Conservation (phyloP, 2,113 vertebrate genomes). For the Hystrix cristata region DNA sequence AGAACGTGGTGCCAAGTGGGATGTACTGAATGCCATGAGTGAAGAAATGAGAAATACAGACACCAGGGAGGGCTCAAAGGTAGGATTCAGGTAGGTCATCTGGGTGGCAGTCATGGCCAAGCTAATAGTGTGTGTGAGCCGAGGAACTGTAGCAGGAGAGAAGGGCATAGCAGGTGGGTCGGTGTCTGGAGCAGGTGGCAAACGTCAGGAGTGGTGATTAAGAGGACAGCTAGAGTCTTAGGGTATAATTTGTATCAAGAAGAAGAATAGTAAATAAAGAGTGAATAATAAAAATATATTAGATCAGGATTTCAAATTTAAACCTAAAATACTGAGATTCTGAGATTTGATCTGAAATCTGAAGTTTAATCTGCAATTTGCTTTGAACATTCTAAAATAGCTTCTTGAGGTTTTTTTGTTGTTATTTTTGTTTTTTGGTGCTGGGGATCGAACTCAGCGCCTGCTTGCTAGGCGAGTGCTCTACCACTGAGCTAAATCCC, state of each 20-base stretch:
- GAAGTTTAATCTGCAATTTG: neutral
- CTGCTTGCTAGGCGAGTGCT: too few species aligned
- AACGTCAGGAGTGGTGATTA: neutral
- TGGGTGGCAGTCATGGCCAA: neutral
- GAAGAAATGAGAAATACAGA: neutral
- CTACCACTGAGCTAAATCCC: too few species aligned
- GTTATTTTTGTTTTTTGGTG: too few species aligned
- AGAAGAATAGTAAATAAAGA: neutral
- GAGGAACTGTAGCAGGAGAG: neutral
- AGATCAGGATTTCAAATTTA: conserved; percentile 41
- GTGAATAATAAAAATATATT: neutral
- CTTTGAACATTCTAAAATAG: neutral
- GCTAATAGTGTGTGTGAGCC: neutral
- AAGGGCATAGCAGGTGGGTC: neutral
- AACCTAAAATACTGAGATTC: neutral
- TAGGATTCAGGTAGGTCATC: neutral
- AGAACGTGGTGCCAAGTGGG: neutral
- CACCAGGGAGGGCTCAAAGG: neutral
- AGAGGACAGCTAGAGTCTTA: neutral
- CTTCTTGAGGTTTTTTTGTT: neutral
- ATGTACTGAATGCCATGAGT: neutral
- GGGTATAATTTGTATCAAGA: neutral
- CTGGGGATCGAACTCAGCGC: too few species aligned
- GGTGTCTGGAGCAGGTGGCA: neutral
- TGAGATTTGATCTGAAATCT: neutral